These are phyloP conservation scores for Chrysoperla carnea DNA, from an alignment of 1,140 invertebrate genomes.

Conservation along the genomic window DNA sequence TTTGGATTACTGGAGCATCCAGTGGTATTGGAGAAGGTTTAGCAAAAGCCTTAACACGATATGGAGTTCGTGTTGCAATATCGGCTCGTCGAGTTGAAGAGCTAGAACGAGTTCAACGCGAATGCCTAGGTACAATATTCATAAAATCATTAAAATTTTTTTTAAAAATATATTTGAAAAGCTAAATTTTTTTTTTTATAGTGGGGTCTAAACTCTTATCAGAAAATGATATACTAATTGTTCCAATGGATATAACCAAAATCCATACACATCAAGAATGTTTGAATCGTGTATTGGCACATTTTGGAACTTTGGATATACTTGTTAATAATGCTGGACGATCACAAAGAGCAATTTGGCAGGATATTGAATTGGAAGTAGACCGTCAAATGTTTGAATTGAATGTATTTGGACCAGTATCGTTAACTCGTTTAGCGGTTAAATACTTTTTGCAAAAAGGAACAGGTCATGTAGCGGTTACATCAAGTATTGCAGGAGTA, in stretches of 20 bases:
- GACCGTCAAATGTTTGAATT: conserved; percentile 65
- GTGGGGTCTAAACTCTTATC: no score
- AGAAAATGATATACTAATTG: conserved; percentile 40
- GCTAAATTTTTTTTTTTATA: no score
- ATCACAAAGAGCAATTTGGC: conserved; percentile 61
- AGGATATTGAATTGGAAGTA: conserved; percentile 53
- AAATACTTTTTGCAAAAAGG: conserved; percentile 40
- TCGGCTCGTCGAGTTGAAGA: conserved; percentile 55
- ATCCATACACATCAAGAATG: conserved; percentile 37
- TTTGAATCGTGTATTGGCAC: conserved; percentile 44
- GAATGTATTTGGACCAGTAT: conserved; percentile 61
- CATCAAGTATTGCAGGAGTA: conserved; percentile 53
- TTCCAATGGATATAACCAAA: conserved; percentile 53
- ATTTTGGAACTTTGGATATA: conserved; percentile 60
- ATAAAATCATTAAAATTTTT: conserved; percentile 6
- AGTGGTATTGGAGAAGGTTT: conserved; percentile 74
- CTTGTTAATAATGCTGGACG: conserved; percentile 69
- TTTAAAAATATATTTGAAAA: conserved; percentile 1
- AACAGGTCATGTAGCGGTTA: conserved; percentile 53
- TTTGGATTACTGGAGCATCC: conserved; percentile 81
- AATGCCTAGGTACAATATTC: conserved; percentile 39
- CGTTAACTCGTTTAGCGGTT: conserved; percentile 47
- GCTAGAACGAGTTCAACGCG: conserved; percentile 53
- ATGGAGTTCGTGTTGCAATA: conserved; percentile 52
- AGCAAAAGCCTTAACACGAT: conserved; percentile 49